phyloP scores from a whole-genome alignment of 92 coral and sea anemone genomes.

The Zoanthus gigantus region DNA sequence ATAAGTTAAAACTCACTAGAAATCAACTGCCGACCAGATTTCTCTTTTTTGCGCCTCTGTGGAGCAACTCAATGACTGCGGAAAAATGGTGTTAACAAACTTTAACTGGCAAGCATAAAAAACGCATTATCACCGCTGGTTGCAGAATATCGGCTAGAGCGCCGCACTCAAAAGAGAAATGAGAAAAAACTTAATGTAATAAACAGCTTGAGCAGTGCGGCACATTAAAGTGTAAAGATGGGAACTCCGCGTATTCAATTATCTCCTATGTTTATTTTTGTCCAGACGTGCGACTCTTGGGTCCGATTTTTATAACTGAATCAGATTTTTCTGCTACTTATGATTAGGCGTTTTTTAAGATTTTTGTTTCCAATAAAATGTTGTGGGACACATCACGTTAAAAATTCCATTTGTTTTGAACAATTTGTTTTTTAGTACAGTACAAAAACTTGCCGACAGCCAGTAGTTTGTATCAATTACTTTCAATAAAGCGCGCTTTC shows the following conservation, averaged over 20 bases:
- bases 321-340: slow-evolving; percentile 9
- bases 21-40: slow-evolving; percentile 17
- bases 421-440: slow-evolving; percentile 1
- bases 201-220: slow-evolving; percentile 88
- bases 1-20: slow-evolving; percentile 21
- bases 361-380: not conserved
- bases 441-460: slow-evolving; percentile 74
- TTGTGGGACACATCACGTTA: not conserved
- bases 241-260: slow-evolving; percentile 91
- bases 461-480: slow-evolving; percentile 87
- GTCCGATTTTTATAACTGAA: slow-evolving; percentile 17
- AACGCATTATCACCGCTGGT: slow-evolving; percentile 64
- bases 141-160: slow-evolving; percentile 54
- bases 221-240: slow-evolving; percentile 76
- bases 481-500: slow-evolving; percentile 81
- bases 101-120: slow-evolving; percentile 62
- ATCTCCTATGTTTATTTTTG: slow-evolving; percentile 85
- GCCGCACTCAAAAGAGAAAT: slow-evolving; percentile 41
- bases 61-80: slow-evolving; percentile 34
- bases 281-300: slow-evolving; percentile 74
- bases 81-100: slow-evolving; percentile 42
- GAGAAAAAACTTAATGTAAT: slow-evolving; percentile 67
- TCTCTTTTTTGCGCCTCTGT: not conserved
- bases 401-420: slow-evolving; percentile 21
- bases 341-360: not conserved